Conservation (phyloP, 2,888 invertebrate species). For the Aspidapion aeneum region DNA sequence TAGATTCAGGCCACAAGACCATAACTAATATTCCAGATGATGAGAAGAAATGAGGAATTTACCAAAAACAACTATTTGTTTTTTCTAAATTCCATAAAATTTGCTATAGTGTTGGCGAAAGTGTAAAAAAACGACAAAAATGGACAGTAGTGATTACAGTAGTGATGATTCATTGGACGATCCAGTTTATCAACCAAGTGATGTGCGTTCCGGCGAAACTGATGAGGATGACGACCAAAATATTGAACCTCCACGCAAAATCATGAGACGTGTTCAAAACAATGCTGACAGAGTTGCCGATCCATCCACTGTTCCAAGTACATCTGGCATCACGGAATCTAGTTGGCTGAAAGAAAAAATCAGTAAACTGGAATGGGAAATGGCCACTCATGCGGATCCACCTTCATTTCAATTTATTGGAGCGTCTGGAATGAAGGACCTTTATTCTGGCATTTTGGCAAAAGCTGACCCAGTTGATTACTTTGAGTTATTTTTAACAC, state of each 20-base stretch:
- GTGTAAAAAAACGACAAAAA: background rate
- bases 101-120: background rate
- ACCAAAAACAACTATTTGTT: background rate
- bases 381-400: constrained; percentile 10
- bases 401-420: constrained; percentile 8
- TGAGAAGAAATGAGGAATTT: background rate
- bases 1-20: background rate
- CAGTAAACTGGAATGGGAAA: constrained; percentile 10
- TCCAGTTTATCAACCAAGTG: background rate
- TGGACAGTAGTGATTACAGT: background rate
- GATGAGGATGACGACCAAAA: background rate
- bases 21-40: background rate
- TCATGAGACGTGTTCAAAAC: background rate
- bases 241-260: background rate
- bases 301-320: too few relatives aligned
- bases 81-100: background rate
- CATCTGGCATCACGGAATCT: too few relatives aligned
- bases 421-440: constrained; percentile 2
- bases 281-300: background rate
- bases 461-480: constrained; percentile 14
- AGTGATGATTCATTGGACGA: background rate
- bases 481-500: constrained; percentile 16
- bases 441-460: constrained; percentile 10
- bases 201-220: background rate
- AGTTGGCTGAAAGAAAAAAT: too few relatives aligned